Conservation (phyloP, 2,797 vertebrate species). For the Poecilia gillii region DNA sequence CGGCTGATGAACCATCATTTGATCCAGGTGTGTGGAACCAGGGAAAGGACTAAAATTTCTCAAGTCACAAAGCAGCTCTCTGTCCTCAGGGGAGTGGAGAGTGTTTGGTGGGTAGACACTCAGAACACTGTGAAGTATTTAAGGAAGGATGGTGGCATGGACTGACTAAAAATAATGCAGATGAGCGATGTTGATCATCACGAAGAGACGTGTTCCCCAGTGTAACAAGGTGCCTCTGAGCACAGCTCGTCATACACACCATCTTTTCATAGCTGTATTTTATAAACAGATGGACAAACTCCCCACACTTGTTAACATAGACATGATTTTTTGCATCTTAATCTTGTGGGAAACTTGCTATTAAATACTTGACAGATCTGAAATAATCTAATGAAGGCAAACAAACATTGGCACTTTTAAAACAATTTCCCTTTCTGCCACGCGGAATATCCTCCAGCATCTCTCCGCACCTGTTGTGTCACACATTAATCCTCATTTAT, state of each 20-base stretch:
- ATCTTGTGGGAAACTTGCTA: not conserved
- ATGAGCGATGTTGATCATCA: not conserved
- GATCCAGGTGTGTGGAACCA: not conserved
- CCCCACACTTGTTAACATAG: not conserved
- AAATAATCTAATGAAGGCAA: not conserved
- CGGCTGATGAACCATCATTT: not conserved
- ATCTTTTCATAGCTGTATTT: not conserved
- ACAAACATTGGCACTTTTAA: not conserved
- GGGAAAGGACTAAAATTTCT: not conserved
- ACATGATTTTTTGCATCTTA: not conserved
- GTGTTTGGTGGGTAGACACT: not conserved
- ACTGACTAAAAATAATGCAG: slow-evolving; percentile 18
- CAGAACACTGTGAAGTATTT: slow-evolving; percentile 7
- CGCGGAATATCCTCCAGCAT: not conserved
- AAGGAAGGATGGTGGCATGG: not conserved
- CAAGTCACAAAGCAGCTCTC: not conserved
- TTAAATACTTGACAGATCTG: not conserved
- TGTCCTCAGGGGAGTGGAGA: not conserved
- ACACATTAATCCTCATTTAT: not conserved
- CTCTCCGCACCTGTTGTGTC: not conserved
- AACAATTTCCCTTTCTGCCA: not conserved
- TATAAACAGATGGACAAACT: not conserved
- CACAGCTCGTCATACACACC: not conserved
- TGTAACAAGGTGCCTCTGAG: not conserved
- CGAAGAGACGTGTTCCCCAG: not conserved